phyloP scores from a whole-genome alignment of 2,113 vertebrate species.

The Rhodinocichla rosea region DNA sequence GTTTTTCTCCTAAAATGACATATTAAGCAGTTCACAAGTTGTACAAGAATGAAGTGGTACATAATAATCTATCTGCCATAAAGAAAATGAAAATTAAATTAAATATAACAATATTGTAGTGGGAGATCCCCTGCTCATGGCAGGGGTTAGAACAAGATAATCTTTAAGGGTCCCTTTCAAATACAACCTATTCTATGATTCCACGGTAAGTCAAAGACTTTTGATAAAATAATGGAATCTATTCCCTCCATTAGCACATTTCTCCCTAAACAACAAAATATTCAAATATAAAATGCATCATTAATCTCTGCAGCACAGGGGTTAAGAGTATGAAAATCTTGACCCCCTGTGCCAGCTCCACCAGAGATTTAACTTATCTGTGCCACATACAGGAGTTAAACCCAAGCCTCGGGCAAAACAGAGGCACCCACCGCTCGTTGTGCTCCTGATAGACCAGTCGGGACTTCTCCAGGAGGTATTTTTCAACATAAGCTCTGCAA shows the following conservation, averaged over 20 bases:
- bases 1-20: too few relatives aligned
- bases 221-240: not conserved
- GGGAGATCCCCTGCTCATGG: not conserved
- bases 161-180: not conserved
- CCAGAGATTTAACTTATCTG: not conserved
- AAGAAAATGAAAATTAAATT: not conserved
- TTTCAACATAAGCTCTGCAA: slow-evolving; percentile 95
- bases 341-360: not conserved
- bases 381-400: not conserved
- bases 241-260: not conserved
- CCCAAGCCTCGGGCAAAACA: not conserved
- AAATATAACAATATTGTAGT: not conserved
- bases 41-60: not conserved
- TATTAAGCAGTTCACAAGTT: not conserved
- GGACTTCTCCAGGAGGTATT: slow-evolving; percentile 97
- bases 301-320: not conserved
- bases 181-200: not conserved
- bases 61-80: not conserved
- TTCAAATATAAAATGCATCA: not conserved
- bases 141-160: not conserved
- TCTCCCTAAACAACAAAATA: not conserved
- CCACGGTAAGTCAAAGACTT: not conserved
- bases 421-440: slow-evolving; percentile 85
- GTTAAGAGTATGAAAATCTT: not conserved
- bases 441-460: slow-evolving; percentile 97